Evolutionary conservation across 2,888 invertebrate species (phyloP).

Genomic region (Petrolisthes cinctipes): DNA sequence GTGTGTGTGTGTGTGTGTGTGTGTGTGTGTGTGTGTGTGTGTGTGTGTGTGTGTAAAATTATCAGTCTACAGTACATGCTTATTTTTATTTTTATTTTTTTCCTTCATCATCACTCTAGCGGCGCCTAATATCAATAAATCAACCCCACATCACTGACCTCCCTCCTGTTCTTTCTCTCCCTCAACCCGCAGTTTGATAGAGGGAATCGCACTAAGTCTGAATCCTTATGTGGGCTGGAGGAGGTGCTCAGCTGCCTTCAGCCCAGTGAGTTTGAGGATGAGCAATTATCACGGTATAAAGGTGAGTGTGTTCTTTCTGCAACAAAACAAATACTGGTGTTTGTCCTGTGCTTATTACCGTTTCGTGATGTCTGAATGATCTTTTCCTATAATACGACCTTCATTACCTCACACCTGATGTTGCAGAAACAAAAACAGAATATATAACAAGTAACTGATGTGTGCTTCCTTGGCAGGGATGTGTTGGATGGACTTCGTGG

Average conservation of each 20-base stretch:
- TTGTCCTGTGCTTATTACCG: no score
- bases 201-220: conserved; percentile 72
- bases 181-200: conserved; percentile 71
- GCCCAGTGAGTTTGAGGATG: conserved; percentile 74
- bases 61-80: background rate
- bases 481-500: conserved; percentile 71
- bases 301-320: conserved; percentile 56
- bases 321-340: no score
- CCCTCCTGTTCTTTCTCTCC: background rate
- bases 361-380: no score
- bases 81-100: background rate
- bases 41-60: no score
- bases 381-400: no score
- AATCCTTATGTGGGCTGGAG: conserved; percentile 71
- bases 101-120: no score
- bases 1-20: conserved; percentile 11
- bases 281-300: conserved; percentile 73
- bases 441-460: background rate
- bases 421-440: no score
- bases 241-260: conserved; percentile 72
- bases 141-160: background rate
- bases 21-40: conserved; percentile 21
- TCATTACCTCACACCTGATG: no score
- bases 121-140: no score
- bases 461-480: conserved; percentile 67